Evolutionary conservation across 2,797 vertebrate genomes (phyloP), one percentile per base, ranked within the genome.

Genomic region (Bovichtus variegatus): DNA sequence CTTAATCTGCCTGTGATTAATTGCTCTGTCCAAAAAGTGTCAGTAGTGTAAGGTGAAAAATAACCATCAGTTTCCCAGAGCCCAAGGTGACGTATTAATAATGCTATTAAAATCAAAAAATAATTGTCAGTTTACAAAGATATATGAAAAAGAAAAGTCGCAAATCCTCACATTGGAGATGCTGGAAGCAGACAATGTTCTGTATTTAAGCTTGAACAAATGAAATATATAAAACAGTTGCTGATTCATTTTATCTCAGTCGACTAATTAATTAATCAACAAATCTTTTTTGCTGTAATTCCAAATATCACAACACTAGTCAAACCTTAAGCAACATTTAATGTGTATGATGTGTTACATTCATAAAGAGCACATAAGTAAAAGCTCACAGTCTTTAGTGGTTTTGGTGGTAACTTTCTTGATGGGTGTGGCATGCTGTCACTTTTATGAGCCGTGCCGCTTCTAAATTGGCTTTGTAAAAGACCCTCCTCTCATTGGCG

Each of bases 391-490:
- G 65, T 3, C 38, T 58, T 60, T 31, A 8, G 40, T 78, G 80
- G 77, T 69, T 86, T 58, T 78, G 27, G 76, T 73, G 59, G 58
- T 49, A 40, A 58, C 27, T 66, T 69, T 64, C 71, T 78, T 23
- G 70, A 78, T 87, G 83, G 82, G 79, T 71, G 87, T 89, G 86
- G 61, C 66, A 1, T 46, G 66, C 76, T 91, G 86, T 90, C 92
- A 90, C 76, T 78, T 87, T 82, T 77, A 82, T 62, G 80, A 87
- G 76, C 79, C 50, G 61, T 67, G 63, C 71, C 27, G 59, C 6
- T 78, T 82, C 73, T 83, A 87, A 92, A 91, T 91, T 90, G 81
- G 71, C 73, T 87, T 87, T 78, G 78, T 84, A 60, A 86, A 85
- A 43, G 57, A 51, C 71, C 80, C 64, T 83, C 86, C 77, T 81